Base-by-base conservation (phyloP, 2,888 invertebrate species). In the Calephelis perditalis region DNA sequence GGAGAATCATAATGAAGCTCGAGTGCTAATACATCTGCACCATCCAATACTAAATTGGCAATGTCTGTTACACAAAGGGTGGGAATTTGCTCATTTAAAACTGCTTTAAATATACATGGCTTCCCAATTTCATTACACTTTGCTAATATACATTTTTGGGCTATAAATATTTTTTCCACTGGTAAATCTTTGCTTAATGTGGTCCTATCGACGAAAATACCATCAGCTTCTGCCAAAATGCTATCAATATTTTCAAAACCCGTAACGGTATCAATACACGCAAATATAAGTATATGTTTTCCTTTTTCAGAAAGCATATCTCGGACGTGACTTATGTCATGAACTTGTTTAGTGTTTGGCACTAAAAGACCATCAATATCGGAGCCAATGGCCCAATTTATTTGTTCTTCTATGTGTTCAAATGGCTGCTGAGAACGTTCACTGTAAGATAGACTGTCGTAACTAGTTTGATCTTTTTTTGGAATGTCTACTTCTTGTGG, bases 11-110 rank as follows among this genome's bases (percentile, higher is more conserved):
- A 89, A 67, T 86, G 79, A 37, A 89, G 93, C 76, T 98, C 91
- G 92, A 98, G 94, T 82, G 93, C 92, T 59, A 98, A 93, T 71
- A 97, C 97, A 81, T 98, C 98, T 49, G 94, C 95, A 6, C 98
- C 98, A 82, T 98, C 98, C 35, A 97, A 86, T 52, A 98, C 94
- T 10, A 97, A 94, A 82, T 98, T 98, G 35, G 97, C 97, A n/a
- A 98, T 96, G 78, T 98, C 97, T 26, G 95, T 82, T 93, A 93
- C 60, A 94, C 96, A 68, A 94, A 95, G 65, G 92, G 91, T 71
- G 92, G 96, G 84, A 93, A 96, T 83, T 92, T 94, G 69, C 93
- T 94, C 97, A 95, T 97, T 71, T 93, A 96, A 82, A 93, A 96
- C 78, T 93, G 89, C 96, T 95, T 97, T 97, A 80, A 96, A 96